Base-by-base conservation (phyloP, 2,888 invertebrate genomes). In the Dicranocentrus wangi region DNA sequence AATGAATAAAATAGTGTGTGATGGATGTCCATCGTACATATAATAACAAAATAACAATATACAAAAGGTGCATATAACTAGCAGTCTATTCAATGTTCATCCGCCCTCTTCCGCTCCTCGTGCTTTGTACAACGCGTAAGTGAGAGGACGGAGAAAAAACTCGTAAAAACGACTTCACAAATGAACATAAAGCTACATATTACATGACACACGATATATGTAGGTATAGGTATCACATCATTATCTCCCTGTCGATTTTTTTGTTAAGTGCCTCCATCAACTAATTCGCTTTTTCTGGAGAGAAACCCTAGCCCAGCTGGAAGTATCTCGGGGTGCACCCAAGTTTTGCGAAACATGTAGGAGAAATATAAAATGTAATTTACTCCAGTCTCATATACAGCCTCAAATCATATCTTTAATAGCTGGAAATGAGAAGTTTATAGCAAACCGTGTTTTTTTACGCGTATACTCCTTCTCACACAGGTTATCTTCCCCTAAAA, bases 211-310 rank as follows among this genome's bases (percentile, higher is more conserved):
- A 32, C 32, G 10, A 10, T 32, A 32, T 47, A n/a, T 47, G 47
- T 10, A 15, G n/a, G 47, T 47, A 47, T 47, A 47, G 3, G 63
- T 63, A 73, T 55, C 58, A 63, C 78, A 71, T 78, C 78, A 78
- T 78, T 78, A 78, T 78, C 65, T 68, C 39, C 39, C 53, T 78
- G 78, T 66, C 78, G 78, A 78, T 70, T 77, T 68, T 43, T 66
- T 72, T 47, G 70, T 71, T 72, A 79, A 79, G 79, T 79, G 72
- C 79, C 79, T 79, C 79, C 79, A 79, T 79, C 79, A 79, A 79
- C 79, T 79, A 79, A 79, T 79, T 79, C 79, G 60, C 66, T 68
- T 78, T 70, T 28, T 28, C 17, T 28, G 32, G 13, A 28, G 28
- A 32, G 5, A 32, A 32, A 3, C 32, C 32, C 32, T 32, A 7